A percentile compares a stretch with the other conserved stretches of the same genome.
Evolutionary conservation across 2,888 invertebrate genomes (phyloP).

Genomic region (Cacoxenus indagator): DNA sequence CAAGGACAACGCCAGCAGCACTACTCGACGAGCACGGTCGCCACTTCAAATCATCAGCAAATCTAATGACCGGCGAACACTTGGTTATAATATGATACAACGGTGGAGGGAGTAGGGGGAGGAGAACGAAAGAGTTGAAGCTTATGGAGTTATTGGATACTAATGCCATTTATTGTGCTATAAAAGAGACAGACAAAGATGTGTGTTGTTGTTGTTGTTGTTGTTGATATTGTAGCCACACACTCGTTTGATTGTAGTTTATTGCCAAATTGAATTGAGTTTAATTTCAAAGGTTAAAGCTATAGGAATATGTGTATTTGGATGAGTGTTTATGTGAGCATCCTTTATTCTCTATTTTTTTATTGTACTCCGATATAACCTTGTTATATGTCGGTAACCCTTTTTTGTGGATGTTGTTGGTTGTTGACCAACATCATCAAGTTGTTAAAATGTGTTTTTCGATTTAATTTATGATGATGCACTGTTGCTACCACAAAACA

Average conservation of each 20-base stretch:
- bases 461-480: constrained; percentile 8
- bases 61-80: constrained; percentile 1
- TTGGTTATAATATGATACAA: background rate
- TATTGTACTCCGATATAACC: too few species aligned
- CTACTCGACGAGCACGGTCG: background rate
- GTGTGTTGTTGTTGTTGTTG: background rate
- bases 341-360: background rate
- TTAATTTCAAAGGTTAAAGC: constrained; percentile 11
- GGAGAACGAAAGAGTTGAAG: too few species aligned
- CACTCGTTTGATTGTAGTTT: background rate
- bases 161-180: background rate
- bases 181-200: background rate
- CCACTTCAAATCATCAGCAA: background rate
- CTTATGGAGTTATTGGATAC: background rate
- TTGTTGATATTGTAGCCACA: background rate
- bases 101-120: too few species aligned
- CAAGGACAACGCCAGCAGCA: constrained; percentile 10
- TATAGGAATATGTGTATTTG: background rate
- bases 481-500: background rate
- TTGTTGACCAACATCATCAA: background rate
- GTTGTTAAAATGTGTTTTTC: constrained; percentile 15
- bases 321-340: background rate
- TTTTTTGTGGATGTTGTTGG: too few species aligned
- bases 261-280: constrained; percentile 4
- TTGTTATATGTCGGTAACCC: background rate